A percentile compares a stretch with the other conserved stretches of the same genome.
phyloP scores from a whole-genome alignment of 2,113 vertebrate genomes.

The Bagarius yarrelli region DNA sequence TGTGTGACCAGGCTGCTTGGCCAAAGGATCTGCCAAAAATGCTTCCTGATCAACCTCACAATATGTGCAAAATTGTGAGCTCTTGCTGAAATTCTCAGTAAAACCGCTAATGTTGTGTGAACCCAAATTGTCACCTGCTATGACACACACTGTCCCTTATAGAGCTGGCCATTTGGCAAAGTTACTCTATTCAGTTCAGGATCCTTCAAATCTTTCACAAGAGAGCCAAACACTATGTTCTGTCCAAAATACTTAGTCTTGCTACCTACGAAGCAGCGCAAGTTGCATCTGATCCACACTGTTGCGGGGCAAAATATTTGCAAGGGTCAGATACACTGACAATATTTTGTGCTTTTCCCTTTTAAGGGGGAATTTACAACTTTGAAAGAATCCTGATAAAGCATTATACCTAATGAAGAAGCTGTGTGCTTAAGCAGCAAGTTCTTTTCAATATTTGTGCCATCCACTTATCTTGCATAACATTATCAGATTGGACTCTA shows the following conservation, averaged over 20 bases:
- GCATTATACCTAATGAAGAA: neutral
- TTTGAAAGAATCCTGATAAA: neutral
- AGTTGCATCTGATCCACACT: neutral
- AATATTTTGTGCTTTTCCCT: neutral
- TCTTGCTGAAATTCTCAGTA: conserved; percentile 33
- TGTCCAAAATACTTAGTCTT: neutral
- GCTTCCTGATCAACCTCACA: conserved; percentile 32
- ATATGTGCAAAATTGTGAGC: conserved; percentile 32
- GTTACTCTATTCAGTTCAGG: neutral
- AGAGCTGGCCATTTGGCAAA: neutral
- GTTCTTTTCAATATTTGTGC: no score
- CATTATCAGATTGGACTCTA: neutral
- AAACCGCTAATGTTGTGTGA: conserved; percentile 33
- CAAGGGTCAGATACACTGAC: neutral
- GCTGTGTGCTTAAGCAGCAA: no score
- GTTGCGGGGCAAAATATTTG: neutral
- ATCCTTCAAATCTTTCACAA: neutral
- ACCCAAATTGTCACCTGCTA: conserved; percentile 31
- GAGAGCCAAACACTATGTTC: neutral
- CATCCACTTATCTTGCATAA: neutral
- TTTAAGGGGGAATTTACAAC: neutral
- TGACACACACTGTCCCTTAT: conserved; percentile 30
- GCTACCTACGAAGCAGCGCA: neutral
- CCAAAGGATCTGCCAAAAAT: conserved; percentile 22
- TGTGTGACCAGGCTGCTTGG: conserved; percentile 27